Conservation (phyloP, 1,140 invertebrate species). For the Venustaconcha ellipsiformis region DNA sequence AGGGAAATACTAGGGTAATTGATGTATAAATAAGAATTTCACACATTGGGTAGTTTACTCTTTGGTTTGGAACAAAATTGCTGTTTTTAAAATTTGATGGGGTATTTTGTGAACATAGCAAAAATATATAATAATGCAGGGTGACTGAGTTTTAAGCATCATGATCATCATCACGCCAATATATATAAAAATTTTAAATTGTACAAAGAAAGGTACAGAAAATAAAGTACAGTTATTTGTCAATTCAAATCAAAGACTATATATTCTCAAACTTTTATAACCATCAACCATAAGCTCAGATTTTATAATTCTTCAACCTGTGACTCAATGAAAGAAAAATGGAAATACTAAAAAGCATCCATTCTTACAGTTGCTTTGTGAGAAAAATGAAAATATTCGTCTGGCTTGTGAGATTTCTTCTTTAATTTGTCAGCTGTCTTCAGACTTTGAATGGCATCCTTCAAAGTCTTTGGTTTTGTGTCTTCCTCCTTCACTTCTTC, state of each 20-base stretch:
- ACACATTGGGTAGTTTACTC: too few species aligned
- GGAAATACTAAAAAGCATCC: not conserved
- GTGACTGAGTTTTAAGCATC: too few species aligned
- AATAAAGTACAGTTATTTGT: not conserved
- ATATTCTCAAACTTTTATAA: not conserved
- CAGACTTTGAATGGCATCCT: conserved; percentile 51
- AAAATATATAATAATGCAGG: too few species aligned
- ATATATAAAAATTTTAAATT: not conserved
- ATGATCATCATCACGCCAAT: too few species aligned
- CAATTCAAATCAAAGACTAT: not conserved
- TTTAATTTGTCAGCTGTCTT: conserved; percentile 45
- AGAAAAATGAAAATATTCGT: conserved; percentile 31
- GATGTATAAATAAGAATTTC: too few species aligned
- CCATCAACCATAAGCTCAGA: not conserved
- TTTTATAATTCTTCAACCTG: not conserved
- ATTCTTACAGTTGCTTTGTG: conserved; percentile 17
- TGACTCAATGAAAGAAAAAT: not conserved
- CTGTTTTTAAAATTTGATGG: too few species aligned
- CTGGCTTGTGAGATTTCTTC: conserved; percentile 47
- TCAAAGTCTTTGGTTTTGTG: conserved; percentile 26
- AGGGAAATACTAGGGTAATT: too few species aligned
- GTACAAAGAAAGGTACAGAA: not conserved
- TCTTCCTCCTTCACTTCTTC: conserved; percentile 19
- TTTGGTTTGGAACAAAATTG: too few species aligned
- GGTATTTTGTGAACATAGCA: too few species aligned